phyloP scores from a whole-genome alignment of 2,113 vertebrate genomes.

The Zeus faber region DNA sequence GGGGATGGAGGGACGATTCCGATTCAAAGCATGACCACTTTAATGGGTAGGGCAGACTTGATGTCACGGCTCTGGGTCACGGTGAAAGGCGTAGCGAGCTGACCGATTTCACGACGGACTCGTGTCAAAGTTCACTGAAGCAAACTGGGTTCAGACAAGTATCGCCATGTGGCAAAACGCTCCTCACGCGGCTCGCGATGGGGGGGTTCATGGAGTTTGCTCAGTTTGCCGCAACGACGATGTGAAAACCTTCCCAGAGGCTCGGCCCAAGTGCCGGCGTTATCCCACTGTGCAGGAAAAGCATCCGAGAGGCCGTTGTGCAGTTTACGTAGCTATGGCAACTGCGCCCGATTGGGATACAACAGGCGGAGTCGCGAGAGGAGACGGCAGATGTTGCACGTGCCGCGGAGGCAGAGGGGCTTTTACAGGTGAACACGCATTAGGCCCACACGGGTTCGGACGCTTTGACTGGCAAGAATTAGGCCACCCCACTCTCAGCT shows the following conservation, averaged over 20 bases:
- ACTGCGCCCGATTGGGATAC: constrained; percentile 32
- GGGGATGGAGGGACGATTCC: constrained; percentile 52
- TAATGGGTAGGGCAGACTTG: constrained; percentile 58
- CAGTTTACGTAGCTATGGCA: constrained; percentile 41
- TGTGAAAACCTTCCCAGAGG: neutral
- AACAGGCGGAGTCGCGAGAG: constrained; percentile 2
- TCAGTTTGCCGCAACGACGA: neutral
- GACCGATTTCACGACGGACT: constrained; percentile 29
- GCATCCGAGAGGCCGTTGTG: constrained; percentile 23
- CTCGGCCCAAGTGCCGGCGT: constrained; percentile 2
- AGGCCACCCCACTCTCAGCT: constrained; percentile 20
- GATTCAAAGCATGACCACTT: constrained; percentile 56
- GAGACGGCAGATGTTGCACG: constrained; percentile 6
- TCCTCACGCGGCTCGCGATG: too few relatives aligned
- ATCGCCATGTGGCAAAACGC: too few relatives aligned
- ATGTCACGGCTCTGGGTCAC: constrained; percentile 40
- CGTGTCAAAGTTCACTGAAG: constrained; percentile 36
- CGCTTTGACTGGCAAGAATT: constrained; percentile 21
- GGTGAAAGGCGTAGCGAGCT: constrained; percentile 19
- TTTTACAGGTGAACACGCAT: constrained; percentile 44
- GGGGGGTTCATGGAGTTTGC: too few relatives aligned
- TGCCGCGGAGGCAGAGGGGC: constrained; percentile 6
- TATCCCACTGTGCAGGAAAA: constrained; percentile 6
- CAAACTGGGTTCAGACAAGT: too few relatives aligned
- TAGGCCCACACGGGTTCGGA: constrained; percentile 26